Evolutionary conservation across 2,797 vertebrate species (phyloP).

Genomic region (Lagocephalus sceleratus): DNA sequence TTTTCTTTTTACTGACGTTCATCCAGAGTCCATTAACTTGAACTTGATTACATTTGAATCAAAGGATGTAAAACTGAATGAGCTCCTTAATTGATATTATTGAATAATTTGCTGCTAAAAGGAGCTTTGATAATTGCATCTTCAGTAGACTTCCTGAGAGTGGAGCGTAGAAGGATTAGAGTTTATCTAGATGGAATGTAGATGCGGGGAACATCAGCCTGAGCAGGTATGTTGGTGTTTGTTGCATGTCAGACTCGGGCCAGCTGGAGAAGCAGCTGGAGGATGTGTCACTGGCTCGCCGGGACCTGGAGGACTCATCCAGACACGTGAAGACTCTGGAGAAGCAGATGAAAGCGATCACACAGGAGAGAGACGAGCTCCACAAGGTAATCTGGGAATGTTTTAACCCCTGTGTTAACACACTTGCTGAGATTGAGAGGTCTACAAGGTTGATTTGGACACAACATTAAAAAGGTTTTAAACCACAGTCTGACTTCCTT

Average conservation of each 20-base stretch:
- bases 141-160: too few relatives aligned
- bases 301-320: conserved; percentile 88
- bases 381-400: conserved; percentile 81
- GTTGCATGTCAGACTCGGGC: conserved; percentile 78
- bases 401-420: background rate
- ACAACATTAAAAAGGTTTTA: background rate
- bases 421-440: background rate
- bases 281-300: conserved; percentile 80
- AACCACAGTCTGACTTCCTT: too few relatives aligned
- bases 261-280: conserved; percentile 88
- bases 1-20: background rate
- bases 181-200: too few relatives aligned
- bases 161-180: too few relatives aligned
- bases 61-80: background rate
- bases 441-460: background rate
- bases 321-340: conserved; percentile 88
- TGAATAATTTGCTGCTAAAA: too few relatives aligned
- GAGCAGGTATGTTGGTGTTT: background rate
- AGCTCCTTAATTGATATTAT: background rate
- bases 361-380: conserved; percentile 89
- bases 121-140: too few relatives aligned
- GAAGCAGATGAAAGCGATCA: conserved; percentile 86
- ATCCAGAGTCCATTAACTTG: background rate
- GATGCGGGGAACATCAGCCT: background rate
- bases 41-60: background rate